A percentile compares a stretch with the other conserved stretches of the same genome.
phyloP scores from a whole-genome alignment of 1,140 invertebrate species.

The Steinernema khuongi region DNA sequence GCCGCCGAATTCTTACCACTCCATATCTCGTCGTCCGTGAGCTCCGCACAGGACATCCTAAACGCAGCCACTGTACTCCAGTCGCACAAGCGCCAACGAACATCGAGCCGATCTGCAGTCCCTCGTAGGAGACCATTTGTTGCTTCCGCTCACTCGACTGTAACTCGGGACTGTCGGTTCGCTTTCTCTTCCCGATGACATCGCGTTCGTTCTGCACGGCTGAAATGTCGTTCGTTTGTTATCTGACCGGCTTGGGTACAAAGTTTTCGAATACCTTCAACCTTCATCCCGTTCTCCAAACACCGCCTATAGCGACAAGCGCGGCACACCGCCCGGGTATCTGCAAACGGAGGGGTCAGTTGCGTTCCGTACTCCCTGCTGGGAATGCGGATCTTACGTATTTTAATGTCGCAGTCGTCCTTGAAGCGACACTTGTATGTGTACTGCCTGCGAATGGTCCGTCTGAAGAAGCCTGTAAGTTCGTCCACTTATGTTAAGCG shows the following conservation, averaged over 20 bases:
- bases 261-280: conserved; percentile 36
- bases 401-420: conserved; percentile 83
- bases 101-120: background rate
- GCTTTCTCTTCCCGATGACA: conserved; percentile 50
- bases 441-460: conserved; percentile 89
- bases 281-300: conserved; percentile 54
- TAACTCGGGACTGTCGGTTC: conserved; percentile 22
- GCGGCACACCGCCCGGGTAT: conserved; percentile 55
- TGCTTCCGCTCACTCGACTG: background rate
- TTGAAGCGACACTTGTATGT: conserved; percentile 89
- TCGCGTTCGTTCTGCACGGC: conserved; percentile 56
- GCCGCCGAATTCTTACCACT: background rate
- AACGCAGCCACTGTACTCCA: background rate
- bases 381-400: conserved; percentile 40
- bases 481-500: conserved; percentile 11
- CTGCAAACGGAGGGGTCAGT: conserved; percentile 28
- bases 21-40: background rate
- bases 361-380: background rate
- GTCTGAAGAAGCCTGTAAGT: conserved; percentile 70
- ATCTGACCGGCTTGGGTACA: conserved; percentile 11
- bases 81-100: background rate
- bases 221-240: conserved; percentile 32
- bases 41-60: background rate
- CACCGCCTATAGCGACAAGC: conserved; percentile 52
- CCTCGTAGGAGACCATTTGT: conserved; percentile 11